A percentile compares a stretch with the other conserved stretches of the same genome.
phyloP scores from a whole-genome alignment of 2,113 vertebrate species.

The Taxidea taxus region DNA sequence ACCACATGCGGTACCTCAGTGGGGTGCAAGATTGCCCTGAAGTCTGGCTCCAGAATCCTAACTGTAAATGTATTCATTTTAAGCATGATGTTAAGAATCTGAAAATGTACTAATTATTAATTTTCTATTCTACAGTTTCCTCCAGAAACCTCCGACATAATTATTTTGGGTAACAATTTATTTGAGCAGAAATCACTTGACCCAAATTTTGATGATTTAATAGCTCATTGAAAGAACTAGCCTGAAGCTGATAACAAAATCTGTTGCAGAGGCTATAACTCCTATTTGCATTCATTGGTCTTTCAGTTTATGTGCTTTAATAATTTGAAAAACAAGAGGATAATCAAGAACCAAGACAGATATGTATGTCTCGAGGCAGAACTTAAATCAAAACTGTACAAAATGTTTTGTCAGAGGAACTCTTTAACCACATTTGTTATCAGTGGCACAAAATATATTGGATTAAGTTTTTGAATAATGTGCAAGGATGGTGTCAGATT shows the following conservation, averaged over 20 bases:
- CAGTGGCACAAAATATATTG: not conserved
- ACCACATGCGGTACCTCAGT: not conserved
- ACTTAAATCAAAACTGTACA: conserved; percentile 48
- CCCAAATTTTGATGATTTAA: conserved; percentile 69
- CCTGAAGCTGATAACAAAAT: conserved; percentile 48
- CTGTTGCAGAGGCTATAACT: not conserved
- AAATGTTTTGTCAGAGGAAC: conserved; percentile 53
- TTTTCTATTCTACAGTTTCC: not conserved
- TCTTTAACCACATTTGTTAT: not conserved
- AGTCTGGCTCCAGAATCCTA: not conserved
- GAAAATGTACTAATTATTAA: not conserved
- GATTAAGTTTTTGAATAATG: conserved; percentile 56
- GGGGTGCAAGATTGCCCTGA: not conserved
- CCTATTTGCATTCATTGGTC: not conserved
- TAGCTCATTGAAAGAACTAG: conserved; percentile 47
- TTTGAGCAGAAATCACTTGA: conserved; percentile 61
- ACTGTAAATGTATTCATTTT: not conserved
- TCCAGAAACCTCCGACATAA: not conserved
- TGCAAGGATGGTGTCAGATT: conserved; percentile 2
- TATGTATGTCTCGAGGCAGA: not conserved
- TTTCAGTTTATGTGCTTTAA: conserved; percentile 39
- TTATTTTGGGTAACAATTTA: conserved; percentile 54
- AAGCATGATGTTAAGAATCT: not conserved
- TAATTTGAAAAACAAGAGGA: conserved; percentile 43
- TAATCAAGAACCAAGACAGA: conserved; percentile 44